These are phyloP conservation scores for Drosophila ogumai DNA, from an alignment of 1,140 invertebrate genomes.

Conservation along the genomic window DNA sequence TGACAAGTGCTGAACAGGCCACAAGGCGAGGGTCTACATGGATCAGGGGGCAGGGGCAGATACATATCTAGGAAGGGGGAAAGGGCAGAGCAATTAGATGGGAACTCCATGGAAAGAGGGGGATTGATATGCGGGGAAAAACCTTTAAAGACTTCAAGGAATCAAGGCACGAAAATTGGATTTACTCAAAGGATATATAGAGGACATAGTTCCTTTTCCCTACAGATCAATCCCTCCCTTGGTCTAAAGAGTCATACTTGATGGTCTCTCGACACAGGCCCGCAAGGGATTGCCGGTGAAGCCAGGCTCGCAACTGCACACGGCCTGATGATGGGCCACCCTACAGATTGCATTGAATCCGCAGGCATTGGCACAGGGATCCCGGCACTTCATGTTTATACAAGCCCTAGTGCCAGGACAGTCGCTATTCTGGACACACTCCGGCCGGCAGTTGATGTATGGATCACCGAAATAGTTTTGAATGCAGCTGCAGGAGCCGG, in stretches of 20 bases:
- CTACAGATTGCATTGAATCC: constrained; percentile 93
- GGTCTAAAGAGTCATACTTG: constrained; percentile 86
- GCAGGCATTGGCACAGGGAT: constrained; percentile 92
- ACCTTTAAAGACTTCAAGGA: background rate
- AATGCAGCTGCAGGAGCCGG: constrained; percentile 92
- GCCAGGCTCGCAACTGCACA: constrained; percentile 91
- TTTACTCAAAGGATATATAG: background rate
- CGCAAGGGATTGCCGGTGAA: constrained; percentile 91
- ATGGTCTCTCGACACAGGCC: constrained; percentile 88
- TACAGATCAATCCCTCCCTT: constrained; percentile 11
- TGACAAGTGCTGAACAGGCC: constrained; percentile 92
- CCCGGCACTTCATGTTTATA: constrained; percentile 92
- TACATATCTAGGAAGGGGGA: constrained; percentile 85
- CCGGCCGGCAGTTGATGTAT: constrained; percentile 91
- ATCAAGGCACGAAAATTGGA: background rate
- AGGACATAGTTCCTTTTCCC: no score
- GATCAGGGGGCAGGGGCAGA: constrained; percentile 87
- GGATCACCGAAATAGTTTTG: constrained; percentile 93
- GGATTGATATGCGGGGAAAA: background rate
- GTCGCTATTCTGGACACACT: constrained; percentile 93
- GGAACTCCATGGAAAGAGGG: background rate
- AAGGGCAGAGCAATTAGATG: constrained; percentile 44
- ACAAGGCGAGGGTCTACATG: constrained; percentile 92
- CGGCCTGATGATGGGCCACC: constrained; percentile 92
- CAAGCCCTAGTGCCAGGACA: constrained; percentile 91